Evolutionary conservation across 2,113 vertebrate genomes (phyloP).

Genomic region (Cricetomys ansorgei): DNA sequence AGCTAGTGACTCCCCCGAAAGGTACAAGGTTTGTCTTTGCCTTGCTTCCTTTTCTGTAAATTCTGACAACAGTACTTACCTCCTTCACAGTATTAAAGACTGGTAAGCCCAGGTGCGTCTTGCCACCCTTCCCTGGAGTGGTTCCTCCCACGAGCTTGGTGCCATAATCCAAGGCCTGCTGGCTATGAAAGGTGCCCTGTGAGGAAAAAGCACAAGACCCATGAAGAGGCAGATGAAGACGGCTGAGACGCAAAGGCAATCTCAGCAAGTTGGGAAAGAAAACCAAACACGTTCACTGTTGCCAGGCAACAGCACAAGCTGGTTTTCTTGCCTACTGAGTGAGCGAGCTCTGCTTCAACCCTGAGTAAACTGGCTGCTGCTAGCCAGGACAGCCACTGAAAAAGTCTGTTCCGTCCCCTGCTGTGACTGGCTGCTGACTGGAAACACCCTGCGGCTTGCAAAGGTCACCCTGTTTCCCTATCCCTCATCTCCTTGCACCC

Average conservation of each 20-base stretch:
- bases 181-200: constrained; percentile 99
- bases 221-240: neutral
- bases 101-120: constrained; percentile 95
- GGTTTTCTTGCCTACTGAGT: neutral
- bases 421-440: neutral
- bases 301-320: neutral
- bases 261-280: constrained; percentile 2
- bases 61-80: constrained; percentile 85
- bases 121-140: constrained; percentile 98
- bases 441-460: neutral
- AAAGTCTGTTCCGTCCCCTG: neutral
- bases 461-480: neutral
- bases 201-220: constrained; percentile 63
- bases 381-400: neutral
- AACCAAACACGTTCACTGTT: neutral
- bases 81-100: constrained; percentile 98
- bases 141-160: constrained; percentile 96
- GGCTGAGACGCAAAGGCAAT: neutral
- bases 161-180: constrained; percentile 97
- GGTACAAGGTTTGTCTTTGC: neutral
- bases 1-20: constrained; percentile 7
- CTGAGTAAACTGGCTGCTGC: neutral
- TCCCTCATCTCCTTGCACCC: neutral
- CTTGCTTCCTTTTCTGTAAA: neutral
- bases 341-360: neutral